phyloP scores from a whole-genome alignment of 2,113 vertebrate species.

The Pteropus alecto region DNA sequence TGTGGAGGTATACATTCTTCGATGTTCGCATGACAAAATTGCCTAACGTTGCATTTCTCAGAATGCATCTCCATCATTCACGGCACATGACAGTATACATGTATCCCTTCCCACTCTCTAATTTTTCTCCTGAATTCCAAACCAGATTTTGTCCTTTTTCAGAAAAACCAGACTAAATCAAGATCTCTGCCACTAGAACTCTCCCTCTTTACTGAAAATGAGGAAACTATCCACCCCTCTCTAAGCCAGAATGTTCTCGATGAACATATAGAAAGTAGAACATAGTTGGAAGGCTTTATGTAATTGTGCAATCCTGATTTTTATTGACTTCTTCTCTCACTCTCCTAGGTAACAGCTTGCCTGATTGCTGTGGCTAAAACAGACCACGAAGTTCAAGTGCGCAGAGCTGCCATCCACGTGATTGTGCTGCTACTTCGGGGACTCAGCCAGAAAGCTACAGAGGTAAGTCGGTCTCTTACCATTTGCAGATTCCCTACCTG shows the following conservation, averaged over 20 bases:
- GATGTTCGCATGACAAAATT: background rate
- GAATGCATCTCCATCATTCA: background rate
- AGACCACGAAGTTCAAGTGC: conserved; percentile 89
- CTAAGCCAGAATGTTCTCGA: background rate
- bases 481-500: background rate
- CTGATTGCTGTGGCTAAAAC: conserved; percentile 88
- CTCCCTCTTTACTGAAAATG: background rate
- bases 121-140: conserved; percentile 17
- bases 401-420: conserved; percentile 92
- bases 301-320: background rate
- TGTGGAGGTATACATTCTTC: background rate
- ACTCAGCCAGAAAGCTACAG: conserved; percentile 89
- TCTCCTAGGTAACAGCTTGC: conserved; percentile 82
- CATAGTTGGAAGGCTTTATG: background rate
- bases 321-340: background rate
- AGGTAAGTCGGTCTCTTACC: conserved; percentile 82
- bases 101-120: background rate
- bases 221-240: background rate
- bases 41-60: background rate
- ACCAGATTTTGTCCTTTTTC: background rate
- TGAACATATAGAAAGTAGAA: background rate
- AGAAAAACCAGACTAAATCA: conserved; percentile 16
- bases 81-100: background rate
- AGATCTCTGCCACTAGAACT: background rate
- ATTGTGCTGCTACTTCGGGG: conserved; percentile 91